phyloP scores from a whole-genome alignment of 2,888 invertebrate genomes.

The Chloromyia formosa region DNA sequence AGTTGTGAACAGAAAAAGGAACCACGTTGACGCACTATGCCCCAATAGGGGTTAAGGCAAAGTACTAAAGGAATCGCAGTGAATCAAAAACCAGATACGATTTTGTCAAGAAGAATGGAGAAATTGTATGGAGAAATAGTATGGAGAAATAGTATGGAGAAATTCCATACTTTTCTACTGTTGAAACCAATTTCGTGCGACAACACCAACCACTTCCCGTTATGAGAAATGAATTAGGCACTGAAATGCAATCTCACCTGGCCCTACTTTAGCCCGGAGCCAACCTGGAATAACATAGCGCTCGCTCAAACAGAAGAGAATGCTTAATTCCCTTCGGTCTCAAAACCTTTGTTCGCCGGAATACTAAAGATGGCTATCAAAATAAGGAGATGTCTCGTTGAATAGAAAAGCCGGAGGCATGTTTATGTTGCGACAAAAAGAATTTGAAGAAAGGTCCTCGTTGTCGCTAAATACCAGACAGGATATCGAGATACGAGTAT shows the following conservation, averaged over 20 bases:
- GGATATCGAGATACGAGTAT: conserved; percentile 8
- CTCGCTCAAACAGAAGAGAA: conserved; percentile 5
- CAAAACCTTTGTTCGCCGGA: conserved; percentile 18
- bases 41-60: no score
- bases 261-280: conserved; percentile 32
- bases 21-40: no score
- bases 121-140: no score
- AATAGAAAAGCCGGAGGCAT: conserved; percentile 42
- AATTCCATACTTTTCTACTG: no score
- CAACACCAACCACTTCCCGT: conserved; percentile 14
- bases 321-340: conserved; percentile 41
- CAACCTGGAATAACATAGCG: conserved; percentile 35
- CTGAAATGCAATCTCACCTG: conserved; percentile 39
- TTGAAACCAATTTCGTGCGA: neutral
- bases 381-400: conserved; percentile 40
- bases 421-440: conserved; percentile 41
- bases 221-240: conserved; percentile 37
- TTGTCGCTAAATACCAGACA: conserved; percentile 27
- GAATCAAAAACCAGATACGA: no score
- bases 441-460: conserved; percentile 12
- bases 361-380: conserved; percentile 41
- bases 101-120: no score
- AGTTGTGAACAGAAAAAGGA: no score
- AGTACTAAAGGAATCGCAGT: no score
- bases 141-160: no score